A percentile compares a stretch with the other conserved stretches of the same genome.
These are phyloP conservation scores for Gandaritis pyraliata DNA, from an alignment of 2,888 invertebrate genomes.

Conservation along the genomic window DNA sequence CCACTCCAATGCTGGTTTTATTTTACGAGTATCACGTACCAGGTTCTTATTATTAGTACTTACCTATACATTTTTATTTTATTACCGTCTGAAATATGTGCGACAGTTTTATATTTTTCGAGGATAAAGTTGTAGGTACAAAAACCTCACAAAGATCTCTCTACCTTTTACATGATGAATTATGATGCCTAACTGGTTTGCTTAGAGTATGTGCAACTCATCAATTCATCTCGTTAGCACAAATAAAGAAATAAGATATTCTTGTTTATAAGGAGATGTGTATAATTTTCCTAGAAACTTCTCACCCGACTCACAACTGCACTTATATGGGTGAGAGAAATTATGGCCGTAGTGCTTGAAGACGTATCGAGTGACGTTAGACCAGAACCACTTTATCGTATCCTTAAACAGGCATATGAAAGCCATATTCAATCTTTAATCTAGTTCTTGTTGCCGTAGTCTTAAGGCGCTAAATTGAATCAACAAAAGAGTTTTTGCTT, in stretches of 20 bases:
- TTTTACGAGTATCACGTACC: constrained; percentile 25
- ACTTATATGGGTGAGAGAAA: constrained; percentile 29
- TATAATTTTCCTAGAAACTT: constrained; percentile 30
- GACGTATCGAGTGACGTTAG: constrained; percentile 26
- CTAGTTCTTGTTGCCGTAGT: background rate
- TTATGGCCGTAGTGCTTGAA: constrained; percentile 8
- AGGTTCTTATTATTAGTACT: constrained; percentile 19
- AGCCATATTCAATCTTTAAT: constrained; percentile 7
- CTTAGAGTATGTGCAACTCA: constrained; percentile 6
- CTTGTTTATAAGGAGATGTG: constrained; percentile 7
- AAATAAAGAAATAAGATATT: constrained; percentile 19
- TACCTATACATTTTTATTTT: constrained; percentile 21
- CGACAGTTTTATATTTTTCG: constrained; percentile 5
- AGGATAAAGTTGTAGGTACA: constrained; percentile 14
- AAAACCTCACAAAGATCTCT: constrained; percentile 9
- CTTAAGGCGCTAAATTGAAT: background rate
- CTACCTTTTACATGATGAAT: background rate
- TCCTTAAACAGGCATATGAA: constrained; percentile 6
- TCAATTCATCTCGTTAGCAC: constrained; percentile 20
- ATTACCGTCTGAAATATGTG: constrained; percentile 6
- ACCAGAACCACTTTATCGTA: constrained; percentile 19
- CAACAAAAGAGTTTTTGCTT: background rate
- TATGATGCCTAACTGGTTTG: constrained; percentile 8
- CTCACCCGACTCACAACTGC: constrained; percentile 17
- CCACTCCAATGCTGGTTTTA: constrained; percentile 32